phyloP scores from a whole-genome alignment of 2,113 vertebrate species.

The Cyanoramphus novaezelandiae region DNA sequence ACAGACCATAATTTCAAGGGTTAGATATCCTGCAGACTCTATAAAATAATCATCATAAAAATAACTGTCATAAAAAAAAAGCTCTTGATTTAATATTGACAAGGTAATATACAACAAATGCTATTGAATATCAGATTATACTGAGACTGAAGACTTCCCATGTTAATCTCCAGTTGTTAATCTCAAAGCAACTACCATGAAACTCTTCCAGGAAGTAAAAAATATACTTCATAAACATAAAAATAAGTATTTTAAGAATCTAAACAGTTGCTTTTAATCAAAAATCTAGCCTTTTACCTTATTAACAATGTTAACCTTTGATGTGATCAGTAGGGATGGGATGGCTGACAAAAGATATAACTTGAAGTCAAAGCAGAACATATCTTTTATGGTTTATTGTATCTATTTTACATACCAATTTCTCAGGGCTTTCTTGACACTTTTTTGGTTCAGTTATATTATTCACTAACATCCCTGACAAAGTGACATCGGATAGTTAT shows the following conservation, averaged over 20 bases:
- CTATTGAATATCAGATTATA: neutral
- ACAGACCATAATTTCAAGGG: neutral
- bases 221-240: neutral
- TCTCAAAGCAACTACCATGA: neutral
- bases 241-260: neutral
- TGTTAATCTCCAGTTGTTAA: neutral
- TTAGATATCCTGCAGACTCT: neutral
- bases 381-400: neutral
- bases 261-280: neutral
- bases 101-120: neutral
- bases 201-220: neutral
- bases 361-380: neutral
- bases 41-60: neutral
- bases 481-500: neutral
- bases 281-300: neutral
- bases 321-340: neutral
- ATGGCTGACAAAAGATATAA: neutral
- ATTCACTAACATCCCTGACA: neutral
- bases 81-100: neutral
- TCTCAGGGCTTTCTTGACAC: neutral
- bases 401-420: neutral
- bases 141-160: neutral
- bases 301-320: neutral
- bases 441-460: neutral
- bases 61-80: neutral